Conservation (phyloP, 2,888 invertebrate genomes). For the Tipula vernalis region DNA sequence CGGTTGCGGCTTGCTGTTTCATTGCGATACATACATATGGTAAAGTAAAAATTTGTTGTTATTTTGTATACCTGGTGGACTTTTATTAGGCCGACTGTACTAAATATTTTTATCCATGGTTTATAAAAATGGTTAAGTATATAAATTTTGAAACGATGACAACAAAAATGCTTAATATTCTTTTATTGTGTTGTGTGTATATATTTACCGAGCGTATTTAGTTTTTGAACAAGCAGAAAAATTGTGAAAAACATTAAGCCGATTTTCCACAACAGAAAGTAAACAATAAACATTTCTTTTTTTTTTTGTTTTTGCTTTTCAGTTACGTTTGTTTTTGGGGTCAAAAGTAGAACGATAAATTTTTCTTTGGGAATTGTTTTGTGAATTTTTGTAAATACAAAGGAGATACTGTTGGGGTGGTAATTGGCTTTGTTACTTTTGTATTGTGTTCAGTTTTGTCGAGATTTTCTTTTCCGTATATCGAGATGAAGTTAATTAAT, state of each 20-base stretch:
- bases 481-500: neutral
- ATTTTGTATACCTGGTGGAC: neutral
- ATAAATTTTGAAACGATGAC: slow-evolving; percentile 4
- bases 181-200: neutral
- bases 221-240: neutral
- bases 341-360: slow-evolving; percentile 4
- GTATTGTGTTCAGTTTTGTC: neutral
- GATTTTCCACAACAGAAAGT: neutral
- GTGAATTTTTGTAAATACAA: neutral
- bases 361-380: neutral
- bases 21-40: neutral
- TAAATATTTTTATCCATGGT: neutral
- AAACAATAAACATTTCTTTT: neutral
- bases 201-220: neutral
- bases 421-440: neutral
- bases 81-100: neutral
- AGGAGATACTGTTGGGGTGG: neutral
- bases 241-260: neutral
- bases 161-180: neutral
- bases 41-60: neutral
- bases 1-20: neutral
- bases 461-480: neutral
- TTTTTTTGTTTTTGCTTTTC: neutral
- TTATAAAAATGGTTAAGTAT: neutral
- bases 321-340: neutral